Conservation (phyloP, 1,140 invertebrate species). For the Marisa cornuarietis region DNA sequence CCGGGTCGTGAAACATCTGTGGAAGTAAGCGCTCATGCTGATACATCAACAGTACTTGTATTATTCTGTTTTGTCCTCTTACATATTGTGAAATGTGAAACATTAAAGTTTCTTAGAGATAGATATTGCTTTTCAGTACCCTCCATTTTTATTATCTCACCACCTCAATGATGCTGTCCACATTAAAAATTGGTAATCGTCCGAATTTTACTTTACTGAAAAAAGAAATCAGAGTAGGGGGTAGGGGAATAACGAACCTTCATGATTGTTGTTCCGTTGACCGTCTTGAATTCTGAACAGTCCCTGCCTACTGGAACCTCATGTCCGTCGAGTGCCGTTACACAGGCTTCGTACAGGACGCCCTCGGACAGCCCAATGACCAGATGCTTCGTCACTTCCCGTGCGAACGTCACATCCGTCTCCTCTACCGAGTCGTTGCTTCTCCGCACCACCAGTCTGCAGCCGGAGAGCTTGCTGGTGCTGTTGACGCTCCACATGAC, state of each 20-base stretch:
- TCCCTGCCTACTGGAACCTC: conserved; percentile 26
- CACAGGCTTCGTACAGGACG: conserved; percentile 17
- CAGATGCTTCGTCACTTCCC: conserved; percentile 13
- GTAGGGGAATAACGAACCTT: neutral
- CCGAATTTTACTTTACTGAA: no score
- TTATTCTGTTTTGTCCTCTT: no score
- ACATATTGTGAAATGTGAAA: no score
- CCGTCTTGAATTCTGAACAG: conserved; percentile 8
- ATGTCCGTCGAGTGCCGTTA: conserved; percentile 18
- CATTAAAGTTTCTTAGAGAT: no score
- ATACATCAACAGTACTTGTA: no score
- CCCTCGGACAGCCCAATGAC: conserved; percentile 7
- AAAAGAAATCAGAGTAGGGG: no score
- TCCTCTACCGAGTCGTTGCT: conserved; percentile 22
- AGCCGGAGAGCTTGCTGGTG: conserved; percentile 6
- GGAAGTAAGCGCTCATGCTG: no score
- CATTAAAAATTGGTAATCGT: no score
- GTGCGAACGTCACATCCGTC: conserved; percentile 14
- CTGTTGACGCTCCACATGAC: conserved; percentile 21
- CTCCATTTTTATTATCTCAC: no score
- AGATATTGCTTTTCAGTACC: no score
- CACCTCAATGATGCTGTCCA: no score
- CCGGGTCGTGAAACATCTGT: neutral
- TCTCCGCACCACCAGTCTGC: conserved; percentile 12
- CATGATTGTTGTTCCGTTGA: neutral